These are phyloP conservation scores for Formicarius rufipectus DNA, from an alignment of 2,113 vertebrate species.

Conservation along the genomic window DNA sequence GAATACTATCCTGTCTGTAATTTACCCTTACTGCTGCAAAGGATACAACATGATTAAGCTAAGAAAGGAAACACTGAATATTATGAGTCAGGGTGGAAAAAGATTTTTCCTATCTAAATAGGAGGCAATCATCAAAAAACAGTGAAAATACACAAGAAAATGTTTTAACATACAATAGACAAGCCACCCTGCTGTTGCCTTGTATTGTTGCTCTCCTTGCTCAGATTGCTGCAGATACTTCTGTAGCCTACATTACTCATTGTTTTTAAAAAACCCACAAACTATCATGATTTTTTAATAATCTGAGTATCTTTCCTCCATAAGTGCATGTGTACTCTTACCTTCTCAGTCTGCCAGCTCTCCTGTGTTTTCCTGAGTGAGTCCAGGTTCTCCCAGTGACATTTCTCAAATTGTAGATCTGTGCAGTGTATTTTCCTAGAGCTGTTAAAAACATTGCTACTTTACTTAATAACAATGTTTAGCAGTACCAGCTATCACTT, in stretches of 20 bases:
- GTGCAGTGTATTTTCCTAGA: neutral
- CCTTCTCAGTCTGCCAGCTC: neutral
- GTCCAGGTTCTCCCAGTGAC: neutral
- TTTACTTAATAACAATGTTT: slow-evolving; percentile 12
- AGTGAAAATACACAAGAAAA: neutral
- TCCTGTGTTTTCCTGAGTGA: neutral
- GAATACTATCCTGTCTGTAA: slow-evolving; percentile 8
- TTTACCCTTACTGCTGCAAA: slow-evolving; percentile 24
- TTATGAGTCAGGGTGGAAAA: neutral
- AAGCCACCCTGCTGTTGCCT: neutral
- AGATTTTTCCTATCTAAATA: neutral
- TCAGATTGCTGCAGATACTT: neutral
- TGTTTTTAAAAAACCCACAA: neutral
- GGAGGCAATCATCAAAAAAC: slow-evolving; percentile 6
- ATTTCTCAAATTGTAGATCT: neutral
- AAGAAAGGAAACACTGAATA: slow-evolving; percentile 18
- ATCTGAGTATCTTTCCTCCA: neutral
- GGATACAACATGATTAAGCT: slow-evolving; percentile 16
- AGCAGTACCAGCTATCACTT: neutral
- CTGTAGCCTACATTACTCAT: neutral
- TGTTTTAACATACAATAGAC: neutral
- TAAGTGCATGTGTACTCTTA: neutral
- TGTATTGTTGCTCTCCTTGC: neutral
- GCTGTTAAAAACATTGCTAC: neutral
- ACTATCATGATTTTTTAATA: neutral